These are phyloP conservation scores for Tichodroma muraria DNA, from an alignment of 2,113 vertebrate genomes.

Conservation along the genomic window DNA sequence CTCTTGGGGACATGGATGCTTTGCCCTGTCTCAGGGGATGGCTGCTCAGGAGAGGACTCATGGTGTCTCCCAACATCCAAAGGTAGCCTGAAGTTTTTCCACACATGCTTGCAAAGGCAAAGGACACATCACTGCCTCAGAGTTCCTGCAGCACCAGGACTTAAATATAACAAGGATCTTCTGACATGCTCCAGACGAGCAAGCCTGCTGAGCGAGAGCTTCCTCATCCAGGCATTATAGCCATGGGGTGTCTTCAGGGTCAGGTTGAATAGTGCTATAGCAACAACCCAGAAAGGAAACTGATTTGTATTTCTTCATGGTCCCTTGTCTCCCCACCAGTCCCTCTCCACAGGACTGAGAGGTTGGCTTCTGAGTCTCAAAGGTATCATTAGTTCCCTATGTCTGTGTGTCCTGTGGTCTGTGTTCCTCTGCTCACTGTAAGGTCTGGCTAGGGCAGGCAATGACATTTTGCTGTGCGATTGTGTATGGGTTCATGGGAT, in stretches of 20 bases:
- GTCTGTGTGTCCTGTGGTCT: not conserved
- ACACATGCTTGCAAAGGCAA: not conserved
- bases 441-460: not conserved
- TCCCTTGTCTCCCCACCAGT: not conserved
- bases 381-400: not conserved
- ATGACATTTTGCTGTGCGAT: not conserved
- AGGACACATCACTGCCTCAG: not conserved
- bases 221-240: not conserved
- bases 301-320: not conserved
- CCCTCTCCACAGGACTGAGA: not conserved
- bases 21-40: not conserved
- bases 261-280: rapidly evolving
- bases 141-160: not conserved
- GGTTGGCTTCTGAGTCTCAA: not conserved
- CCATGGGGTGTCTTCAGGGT: not conserved
- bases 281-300: not conserved
- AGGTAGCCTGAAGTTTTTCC: not conserved
- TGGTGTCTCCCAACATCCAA: not conserved
- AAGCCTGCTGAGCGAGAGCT: not conserved
- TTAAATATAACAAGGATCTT: not conserved
- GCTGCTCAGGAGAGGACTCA: not conserved
- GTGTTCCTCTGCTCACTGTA: not conserved
- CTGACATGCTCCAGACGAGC: not conserved
- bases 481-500: not conserved
- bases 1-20: not conserved